phyloP scores from a whole-genome alignment of 2,113 vertebrate species.

The Pseudopipra pipra region DNA sequence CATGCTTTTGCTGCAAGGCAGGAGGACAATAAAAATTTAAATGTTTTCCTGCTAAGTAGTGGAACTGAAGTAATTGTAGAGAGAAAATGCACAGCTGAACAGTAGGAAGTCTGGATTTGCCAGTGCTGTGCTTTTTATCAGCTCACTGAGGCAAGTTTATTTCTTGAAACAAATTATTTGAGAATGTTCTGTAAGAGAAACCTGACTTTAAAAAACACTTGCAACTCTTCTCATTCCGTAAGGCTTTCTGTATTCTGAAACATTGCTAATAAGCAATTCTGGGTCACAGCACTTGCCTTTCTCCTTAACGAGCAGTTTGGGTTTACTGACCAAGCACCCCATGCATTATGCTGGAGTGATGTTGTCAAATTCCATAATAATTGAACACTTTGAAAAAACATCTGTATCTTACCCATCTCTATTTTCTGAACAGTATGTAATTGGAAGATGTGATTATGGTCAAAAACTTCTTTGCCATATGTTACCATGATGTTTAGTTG shows the following conservation, averaged over 20 bases:
- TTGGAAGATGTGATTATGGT: not conserved
- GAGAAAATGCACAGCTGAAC: slow-evolving; percentile 40
- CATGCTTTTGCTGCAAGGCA: slow-evolving; percentile 12
- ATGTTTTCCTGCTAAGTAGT: slow-evolving; percentile 61
- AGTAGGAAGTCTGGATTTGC: slow-evolving; percentile 49
- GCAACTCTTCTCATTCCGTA: slow-evolving; percentile 17
- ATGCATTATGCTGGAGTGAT: not conserved
- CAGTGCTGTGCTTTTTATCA: not conserved
- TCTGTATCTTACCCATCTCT: not conserved
- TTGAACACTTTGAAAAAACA: not conserved
- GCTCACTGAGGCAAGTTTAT: slow-evolving; percentile 33
- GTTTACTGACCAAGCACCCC: not conserved
- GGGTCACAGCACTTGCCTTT: not conserved
- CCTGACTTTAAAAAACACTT: slow-evolving; percentile 16
- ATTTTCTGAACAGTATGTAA: not conserved
- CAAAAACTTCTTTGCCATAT: not conserved
- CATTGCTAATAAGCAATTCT: not conserved
- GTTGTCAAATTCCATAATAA: not conserved
- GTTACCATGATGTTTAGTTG: not conserved
- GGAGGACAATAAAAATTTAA: slow-evolving; percentile 66
- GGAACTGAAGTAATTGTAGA: slow-evolving; percentile 44
- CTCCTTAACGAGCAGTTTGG: not conserved
- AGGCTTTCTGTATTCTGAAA: not conserved
- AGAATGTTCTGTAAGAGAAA: not conserved
- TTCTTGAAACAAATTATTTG: not conserved